phyloP scores from a whole-genome alignment of 2,113 vertebrate genomes.

The Strix uralensis region DNA sequence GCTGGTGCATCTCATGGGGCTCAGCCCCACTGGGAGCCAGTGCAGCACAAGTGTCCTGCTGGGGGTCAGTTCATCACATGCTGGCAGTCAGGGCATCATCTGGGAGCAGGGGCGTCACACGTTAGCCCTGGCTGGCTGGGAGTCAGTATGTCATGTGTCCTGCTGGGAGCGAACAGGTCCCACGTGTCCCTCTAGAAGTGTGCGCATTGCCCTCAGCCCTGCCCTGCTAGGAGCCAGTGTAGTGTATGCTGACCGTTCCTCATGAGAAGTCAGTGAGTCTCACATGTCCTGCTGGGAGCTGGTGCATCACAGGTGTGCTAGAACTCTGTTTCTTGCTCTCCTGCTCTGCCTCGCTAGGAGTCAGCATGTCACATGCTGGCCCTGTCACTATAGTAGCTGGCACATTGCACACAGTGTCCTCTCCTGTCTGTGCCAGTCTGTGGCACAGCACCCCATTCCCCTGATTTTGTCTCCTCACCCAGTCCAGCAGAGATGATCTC shows the following conservation, averaged over 20 bases:
- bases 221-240: background rate
- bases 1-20: background rate
- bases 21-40: background rate
- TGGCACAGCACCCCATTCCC: background rate
- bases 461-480: background rate
- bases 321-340: background rate
- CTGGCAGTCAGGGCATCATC: background rate
- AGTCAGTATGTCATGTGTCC: background rate
- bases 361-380: background rate
- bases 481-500: background rate
- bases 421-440: background rate
- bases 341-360: background rate
- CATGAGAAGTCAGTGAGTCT: background rate
- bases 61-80: background rate
- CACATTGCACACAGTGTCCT: background rate
- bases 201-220: background rate
- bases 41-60: background rate
- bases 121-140: background rate
- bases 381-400: background rate
- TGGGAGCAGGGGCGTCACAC: background rate
- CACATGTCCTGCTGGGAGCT: background rate
- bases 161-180: background rate
- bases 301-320: accelerated
- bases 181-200: background rate
- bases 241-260: background rate